phyloP scores from a whole-genome alignment of 2,113 vertebrate species.

The Petroica traversi region DNA sequence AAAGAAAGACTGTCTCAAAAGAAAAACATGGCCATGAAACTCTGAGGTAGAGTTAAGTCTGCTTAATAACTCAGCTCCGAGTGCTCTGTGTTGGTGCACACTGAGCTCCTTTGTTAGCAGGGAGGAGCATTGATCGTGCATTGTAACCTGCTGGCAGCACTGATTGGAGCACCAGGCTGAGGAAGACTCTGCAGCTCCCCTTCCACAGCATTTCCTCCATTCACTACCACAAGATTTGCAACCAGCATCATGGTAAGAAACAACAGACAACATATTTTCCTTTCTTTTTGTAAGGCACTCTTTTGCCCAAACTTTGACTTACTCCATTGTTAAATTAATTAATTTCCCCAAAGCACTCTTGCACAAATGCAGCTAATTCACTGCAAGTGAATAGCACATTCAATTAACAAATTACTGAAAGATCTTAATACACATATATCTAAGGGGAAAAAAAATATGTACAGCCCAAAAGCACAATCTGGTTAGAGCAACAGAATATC shows the following conservation, averaged over 20 bases:
- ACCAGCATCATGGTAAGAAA: not conserved
- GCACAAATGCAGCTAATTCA: not conserved
- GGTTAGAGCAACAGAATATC: slow-evolving; percentile 34
- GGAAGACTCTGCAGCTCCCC: not conserved
- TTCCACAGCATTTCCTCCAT: not conserved
- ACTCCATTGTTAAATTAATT: not conserved
- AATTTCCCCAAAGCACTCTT: not conserved
- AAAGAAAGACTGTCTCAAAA: not conserved
- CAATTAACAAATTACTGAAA: slow-evolving; percentile 13
- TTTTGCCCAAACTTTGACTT: not conserved
- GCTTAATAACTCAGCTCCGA: not conserved
- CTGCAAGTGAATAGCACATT: not conserved
- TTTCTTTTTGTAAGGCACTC: not conserved
- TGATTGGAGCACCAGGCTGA: not conserved
- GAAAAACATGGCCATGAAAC: not conserved
- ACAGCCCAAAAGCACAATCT: slow-evolving; percentile 16
- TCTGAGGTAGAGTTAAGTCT: not conserved
- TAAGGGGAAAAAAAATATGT: not conserved
- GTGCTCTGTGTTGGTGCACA: not conserved
- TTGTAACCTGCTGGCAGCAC: not conserved
- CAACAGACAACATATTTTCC: not conserved
- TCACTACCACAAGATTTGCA: not conserved
- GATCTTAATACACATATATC: not conserved
- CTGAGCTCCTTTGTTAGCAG: not conserved
- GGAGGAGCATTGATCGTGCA: not conserved